A percentile compares a stretch with the other conserved stretches of the same genome.
Evolutionary conservation across 2,888 invertebrate species (phyloP).

Genomic region (Fissipunctia ypsillon): DNA sequence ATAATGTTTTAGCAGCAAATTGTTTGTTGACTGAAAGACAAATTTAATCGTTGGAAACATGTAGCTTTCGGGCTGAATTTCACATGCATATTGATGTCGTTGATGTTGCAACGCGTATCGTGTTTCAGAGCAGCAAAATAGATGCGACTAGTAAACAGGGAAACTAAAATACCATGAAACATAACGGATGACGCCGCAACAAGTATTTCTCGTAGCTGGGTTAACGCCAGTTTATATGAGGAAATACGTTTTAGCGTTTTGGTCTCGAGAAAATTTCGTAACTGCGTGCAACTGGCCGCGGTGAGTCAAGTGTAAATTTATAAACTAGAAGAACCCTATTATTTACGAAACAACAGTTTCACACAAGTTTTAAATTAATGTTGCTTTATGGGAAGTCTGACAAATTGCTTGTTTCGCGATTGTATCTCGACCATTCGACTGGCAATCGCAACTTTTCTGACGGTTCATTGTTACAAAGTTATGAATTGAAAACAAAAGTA

Average conservation of each 20-base stretch:
- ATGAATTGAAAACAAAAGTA: constrained; percentile 15
- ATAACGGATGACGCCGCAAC: constrained; percentile 70
- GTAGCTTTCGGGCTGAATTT: constrained; percentile 30
- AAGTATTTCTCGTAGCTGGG: constrained; percentile 76
- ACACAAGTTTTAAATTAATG: constrained; percentile 67
- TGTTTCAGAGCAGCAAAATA: constrained; percentile 73
- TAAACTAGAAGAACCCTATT: constrained; percentile 75
- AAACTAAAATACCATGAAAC: constrained; percentile 72
- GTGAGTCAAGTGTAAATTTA: constrained; percentile 73
- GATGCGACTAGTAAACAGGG: constrained; percentile 71
- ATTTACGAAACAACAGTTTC: constrained; percentile 71
- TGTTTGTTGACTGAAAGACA: constrained; percentile 42
- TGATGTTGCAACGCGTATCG: constrained; percentile 60
- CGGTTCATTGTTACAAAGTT: constrained; percentile 12
- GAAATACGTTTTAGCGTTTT: constrained; percentile 80
- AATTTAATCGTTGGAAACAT: constrained; percentile 27
- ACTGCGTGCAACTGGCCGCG: constrained; percentile 68
- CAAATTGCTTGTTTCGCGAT: constrained; percentile 42
- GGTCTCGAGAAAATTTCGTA: constrained; percentile 77
- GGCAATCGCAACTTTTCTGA: constrained; percentile 20
- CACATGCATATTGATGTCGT: constrained; percentile 55
- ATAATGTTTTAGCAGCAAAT: constrained; percentile 68
- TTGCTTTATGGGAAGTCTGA: constrained; percentile 54
- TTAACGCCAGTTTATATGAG: constrained; percentile 77
- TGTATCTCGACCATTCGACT: constrained; percentile 40